Conservation (phyloP, 2,888 invertebrate genomes). For the Ormyrus nitidulus region DNA sequence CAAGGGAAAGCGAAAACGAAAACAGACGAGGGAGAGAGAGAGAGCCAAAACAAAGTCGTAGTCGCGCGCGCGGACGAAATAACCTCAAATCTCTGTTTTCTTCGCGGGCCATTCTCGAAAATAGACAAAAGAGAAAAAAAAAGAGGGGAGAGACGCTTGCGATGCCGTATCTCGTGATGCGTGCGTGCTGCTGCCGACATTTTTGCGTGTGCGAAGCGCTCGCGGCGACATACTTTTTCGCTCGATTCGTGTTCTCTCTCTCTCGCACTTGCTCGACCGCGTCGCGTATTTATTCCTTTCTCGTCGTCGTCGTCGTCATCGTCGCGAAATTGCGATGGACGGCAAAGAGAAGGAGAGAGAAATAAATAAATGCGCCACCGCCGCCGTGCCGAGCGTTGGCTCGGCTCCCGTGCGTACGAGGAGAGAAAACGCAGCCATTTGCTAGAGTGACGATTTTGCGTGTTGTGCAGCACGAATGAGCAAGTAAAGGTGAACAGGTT, state of each 20-base stretch:
- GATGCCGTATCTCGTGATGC: neutral
- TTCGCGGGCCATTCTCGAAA: no score
- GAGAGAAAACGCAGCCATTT: conserved; percentile 53
- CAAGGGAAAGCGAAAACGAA: conserved; percentile 46
- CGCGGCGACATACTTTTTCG: no score
- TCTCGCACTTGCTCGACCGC: no score
- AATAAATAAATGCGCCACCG: no score
- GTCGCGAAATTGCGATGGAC: no score
- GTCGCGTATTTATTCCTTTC: no score
- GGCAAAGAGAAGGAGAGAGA: no score
- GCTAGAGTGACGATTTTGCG: conserved; percentile 38
- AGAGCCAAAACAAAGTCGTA: conserved; percentile 50
- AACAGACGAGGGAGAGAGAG: conserved; percentile 14
- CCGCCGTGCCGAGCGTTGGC: no score
- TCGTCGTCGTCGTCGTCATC: no score
- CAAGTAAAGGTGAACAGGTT: conserved; percentile 43
- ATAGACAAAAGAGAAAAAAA: no score
- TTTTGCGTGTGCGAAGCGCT: conserved; percentile 14
- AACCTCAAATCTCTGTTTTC: conserved; percentile 37
- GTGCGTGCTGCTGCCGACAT: conserved; percentile 22
- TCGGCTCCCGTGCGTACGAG: conserved; percentile 55
- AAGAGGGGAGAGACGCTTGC: no score
- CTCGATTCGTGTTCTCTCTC: no score
- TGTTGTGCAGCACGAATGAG: conserved; percentile 8
- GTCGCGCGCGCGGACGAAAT: conserved; percentile 15